phyloP scores from a whole-genome alignment of 2,888 invertebrate species.

The Amphipoea lucens region DNA sequence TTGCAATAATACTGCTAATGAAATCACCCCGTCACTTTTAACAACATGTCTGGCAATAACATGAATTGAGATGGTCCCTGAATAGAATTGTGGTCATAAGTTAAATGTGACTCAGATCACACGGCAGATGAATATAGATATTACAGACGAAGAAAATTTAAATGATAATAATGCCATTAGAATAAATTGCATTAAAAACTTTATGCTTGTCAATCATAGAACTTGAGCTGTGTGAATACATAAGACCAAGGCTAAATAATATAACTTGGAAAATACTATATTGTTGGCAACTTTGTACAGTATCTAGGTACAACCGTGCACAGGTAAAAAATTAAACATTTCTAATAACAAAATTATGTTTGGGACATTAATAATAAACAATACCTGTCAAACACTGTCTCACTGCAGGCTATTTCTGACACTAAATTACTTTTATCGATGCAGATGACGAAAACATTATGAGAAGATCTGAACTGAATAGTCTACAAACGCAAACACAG shows the following conservation, averaged over 20 bases:
- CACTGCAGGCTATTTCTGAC: not conserved
- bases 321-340: not conserved
- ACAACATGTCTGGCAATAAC: not conserved
- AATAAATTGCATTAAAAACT: slow-evolving; percentile 12
- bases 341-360: not conserved
- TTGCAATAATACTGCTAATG: not conserved
- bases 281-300: not conserved
- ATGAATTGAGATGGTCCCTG: not conserved
- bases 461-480: not conserved
- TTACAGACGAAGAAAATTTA: slow-evolving; percentile 16
- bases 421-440: not conserved
- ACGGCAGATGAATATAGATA: not conserved
- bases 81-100: not conserved
- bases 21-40: not conserved
- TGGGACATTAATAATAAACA: not conserved
- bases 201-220: slow-evolving; percentile 29
- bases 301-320: too few relatives aligned
- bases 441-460: not conserved
- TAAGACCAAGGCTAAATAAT: not conserved
- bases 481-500: not conserved
- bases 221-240: not conserved
- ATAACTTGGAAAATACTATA: not conserved
- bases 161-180: slow-evolving; percentile 22
- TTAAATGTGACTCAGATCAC: not conserved
- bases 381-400: too few relatives aligned